These are phyloP conservation scores for Myotis findleyi DNA, from an alignment of 2,797 vertebrate genomes.

Conservation along the genomic window DNA sequence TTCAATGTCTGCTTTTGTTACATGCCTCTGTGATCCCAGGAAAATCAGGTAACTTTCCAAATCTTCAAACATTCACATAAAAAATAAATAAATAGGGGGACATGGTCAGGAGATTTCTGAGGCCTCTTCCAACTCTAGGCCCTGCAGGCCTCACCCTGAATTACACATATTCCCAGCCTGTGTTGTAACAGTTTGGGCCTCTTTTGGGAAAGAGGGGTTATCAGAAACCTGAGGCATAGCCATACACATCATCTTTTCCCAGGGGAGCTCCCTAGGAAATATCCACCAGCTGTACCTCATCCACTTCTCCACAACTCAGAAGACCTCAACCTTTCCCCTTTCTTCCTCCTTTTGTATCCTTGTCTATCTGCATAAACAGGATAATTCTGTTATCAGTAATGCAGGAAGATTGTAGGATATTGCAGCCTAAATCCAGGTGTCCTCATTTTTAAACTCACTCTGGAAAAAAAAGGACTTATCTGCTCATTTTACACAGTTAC, in stretches of 20 bases:
- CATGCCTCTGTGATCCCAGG: neutral
- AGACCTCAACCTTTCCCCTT: neutral
- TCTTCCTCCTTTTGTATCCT: neutral
- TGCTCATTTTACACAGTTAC: neutral
- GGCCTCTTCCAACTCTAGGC: neutral
- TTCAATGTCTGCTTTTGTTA: neutral
- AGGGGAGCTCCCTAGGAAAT: slow-evolving; percentile 1
- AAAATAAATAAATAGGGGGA: neutral
- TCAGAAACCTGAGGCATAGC: neutral
- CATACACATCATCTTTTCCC: neutral
- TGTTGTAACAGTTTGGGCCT: neutral
- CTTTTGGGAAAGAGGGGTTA: neutral
- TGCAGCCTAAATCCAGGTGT: neutral
- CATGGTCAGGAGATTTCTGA: neutral
- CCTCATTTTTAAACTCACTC: neutral
- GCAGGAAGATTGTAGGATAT: neutral
- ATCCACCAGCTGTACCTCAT: neutral
- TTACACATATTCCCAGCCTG: neutral
- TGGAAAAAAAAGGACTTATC: neutral
- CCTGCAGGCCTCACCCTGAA: neutral
- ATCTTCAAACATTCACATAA: neutral
- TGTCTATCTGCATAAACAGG: neutral
- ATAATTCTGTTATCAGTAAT: neutral
- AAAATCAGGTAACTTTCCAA: neutral
- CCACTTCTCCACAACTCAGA: neutral